Evolutionary conservation across 2,113 vertebrate genomes (phyloP), one percentile per base, ranked within the genome.

Genomic region (Hippolais icterina): DNA sequence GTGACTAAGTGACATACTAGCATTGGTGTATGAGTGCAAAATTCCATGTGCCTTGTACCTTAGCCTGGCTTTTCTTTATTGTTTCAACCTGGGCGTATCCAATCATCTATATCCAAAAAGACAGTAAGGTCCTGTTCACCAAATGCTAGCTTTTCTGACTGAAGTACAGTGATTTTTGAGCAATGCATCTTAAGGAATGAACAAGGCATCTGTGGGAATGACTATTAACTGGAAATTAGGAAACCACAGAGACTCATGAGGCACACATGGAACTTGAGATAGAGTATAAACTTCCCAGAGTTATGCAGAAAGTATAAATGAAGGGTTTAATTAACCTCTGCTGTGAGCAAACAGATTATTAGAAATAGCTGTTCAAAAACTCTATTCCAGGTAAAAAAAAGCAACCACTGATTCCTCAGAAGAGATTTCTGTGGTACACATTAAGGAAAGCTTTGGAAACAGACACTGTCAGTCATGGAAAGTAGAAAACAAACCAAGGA

Each of bases 271-370:
- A 86, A 74, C 47, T 61, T 66, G 22, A 53, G 68, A 65, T 8
- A 88, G 35, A 71, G 3, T n/a, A 39, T 44, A 89, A 93, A 84
- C 46, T 87, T n/a, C 15, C 20, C 22, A 61, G 42, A 91, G 63
- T 83, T 50, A 94, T 83, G 49, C 31, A 69, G 74, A 87, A 87
- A 94, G n/a, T 41, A 81, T 41, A 91, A 89, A 91, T 77, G 12
- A 78, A 82, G 31, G 6, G 3, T 89, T 69, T 83, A 94, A 87
- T 91, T 83, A 83, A 65, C 18, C 28, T 87, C 37, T 72, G 15
- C 46, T 74, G 41, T 72, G 29, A 91, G 29, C 18, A 71, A 91
- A 19, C 5, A 68, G 23, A 74, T 85, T 81, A 82, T 78, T 85
- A 88, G 74, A 66, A 82, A 86, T 79, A 89, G 76, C 16, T 89